These are phyloP conservation scores for Drosophila takahashii DNA, from an alignment of 1,140 invertebrate species.

Conservation along the genomic window DNA sequence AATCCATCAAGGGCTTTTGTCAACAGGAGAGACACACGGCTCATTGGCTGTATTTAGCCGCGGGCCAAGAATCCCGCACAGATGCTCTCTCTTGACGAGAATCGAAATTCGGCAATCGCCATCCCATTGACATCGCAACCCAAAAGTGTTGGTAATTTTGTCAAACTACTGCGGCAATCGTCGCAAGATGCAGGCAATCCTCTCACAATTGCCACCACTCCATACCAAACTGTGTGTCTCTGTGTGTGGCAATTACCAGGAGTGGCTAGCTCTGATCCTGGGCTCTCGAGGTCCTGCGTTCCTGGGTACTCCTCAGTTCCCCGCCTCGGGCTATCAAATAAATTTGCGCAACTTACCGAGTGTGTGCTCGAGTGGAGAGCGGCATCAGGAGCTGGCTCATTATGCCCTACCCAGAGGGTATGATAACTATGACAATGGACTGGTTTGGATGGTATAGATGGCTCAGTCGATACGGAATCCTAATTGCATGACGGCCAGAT, in stretches of 20 bases:
- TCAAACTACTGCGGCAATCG: conserved; percentile 45
- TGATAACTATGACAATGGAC: conserved; percentile 36
- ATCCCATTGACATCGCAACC: conserved; percentile 28
- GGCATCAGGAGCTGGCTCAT: conserved; percentile 43
- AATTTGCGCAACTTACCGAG: conserved; percentile 58
- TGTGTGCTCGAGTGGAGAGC: conserved; percentile 47
- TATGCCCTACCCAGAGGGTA: conserved; percentile 57
- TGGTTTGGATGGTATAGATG: neutral
- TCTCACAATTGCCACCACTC: conserved; percentile 22
- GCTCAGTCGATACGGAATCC: conserved; percentile 7
- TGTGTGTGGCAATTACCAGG: conserved; percentile 66
- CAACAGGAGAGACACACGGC: conserved; percentile 70
- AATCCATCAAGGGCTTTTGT: conserved; percentile 72
- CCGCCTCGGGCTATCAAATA: conserved; percentile 54
- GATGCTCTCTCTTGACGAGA: conserved; percentile 75
- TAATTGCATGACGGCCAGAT: conserved; percentile 21
- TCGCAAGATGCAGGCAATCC: conserved; percentile 41
- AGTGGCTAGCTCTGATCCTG: conserved; percentile 62
- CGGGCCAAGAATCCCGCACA: conserved; percentile 77
- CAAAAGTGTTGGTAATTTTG: conserved; percentile 64
- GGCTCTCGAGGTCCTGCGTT: neutral
- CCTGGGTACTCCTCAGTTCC: conserved; percentile 8
- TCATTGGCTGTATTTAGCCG: conserved; percentile 76
- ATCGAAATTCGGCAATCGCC: conserved; percentile 70
- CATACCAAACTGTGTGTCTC: conserved; percentile 24